Percentiles rank a stretch among this genome's conserved stretches.
phyloP scores from a whole-genome alignment of 1,140 invertebrate genomes.

The Meloidogyne hapla region DNA sequence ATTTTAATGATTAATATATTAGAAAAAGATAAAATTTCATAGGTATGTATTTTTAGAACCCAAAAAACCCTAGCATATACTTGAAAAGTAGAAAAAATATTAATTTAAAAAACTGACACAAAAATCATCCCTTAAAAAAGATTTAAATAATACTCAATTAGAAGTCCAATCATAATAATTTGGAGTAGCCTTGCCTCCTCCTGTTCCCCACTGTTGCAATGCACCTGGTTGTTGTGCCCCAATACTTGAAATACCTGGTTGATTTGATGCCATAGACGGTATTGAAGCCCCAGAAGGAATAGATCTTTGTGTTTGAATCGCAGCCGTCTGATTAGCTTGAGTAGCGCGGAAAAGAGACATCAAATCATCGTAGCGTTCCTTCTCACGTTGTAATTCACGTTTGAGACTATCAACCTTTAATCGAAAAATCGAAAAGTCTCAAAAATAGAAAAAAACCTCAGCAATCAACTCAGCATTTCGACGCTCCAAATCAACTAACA shows the following conservation, averaged over 20 bases:
- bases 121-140: neutral
- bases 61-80: neutral
- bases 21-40: neutral
- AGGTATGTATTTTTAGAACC: neutral
- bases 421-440: neutral
- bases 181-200: slow-evolving; percentile 2
- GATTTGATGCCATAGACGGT: neutral
- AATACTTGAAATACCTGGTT: slow-evolving; percentile 10
- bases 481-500: slow-evolving; percentile 50
- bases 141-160: slow-evolving; percentile 6
- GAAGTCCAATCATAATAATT: slow-evolving; percentile 19
- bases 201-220: slow-evolving; percentile 14
- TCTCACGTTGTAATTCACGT: slow-evolving; percentile 54
- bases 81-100: neutral
- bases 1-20: neutral
- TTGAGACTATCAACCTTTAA: slow-evolving; percentile 52
- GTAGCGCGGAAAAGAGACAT: slow-evolving; percentile 25
- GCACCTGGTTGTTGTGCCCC: neutral
- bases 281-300: slow-evolving; percentile 1
- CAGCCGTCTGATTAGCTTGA: slow-evolving; percentile 13
- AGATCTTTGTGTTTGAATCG: neutral
- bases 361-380: slow-evolving; percentile 50
- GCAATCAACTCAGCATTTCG: slow-evolving; percentile 47
- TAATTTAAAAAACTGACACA: neutral
- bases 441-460: neutral